Conservation (phyloP, 2,797 vertebrate genomes). For the Pyrocephalus nanus region DNA sequence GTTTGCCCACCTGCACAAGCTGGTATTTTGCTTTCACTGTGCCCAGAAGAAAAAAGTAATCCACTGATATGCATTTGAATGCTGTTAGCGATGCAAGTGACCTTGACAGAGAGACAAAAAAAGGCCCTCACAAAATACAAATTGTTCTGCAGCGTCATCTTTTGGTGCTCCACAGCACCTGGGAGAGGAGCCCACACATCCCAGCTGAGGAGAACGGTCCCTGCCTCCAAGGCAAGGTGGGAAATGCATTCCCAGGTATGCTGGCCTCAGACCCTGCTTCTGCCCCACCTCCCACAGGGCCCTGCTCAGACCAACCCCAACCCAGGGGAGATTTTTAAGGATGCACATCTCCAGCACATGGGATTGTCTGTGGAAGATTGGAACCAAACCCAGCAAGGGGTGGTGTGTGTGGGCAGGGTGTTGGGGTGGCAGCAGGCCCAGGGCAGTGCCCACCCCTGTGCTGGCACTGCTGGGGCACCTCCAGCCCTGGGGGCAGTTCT, state of each 20-base stretch:
- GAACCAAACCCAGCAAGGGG: background rate
- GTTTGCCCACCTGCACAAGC: background rate
- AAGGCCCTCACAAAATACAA: background rate
- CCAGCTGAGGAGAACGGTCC: background rate
- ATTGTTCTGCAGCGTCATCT: background rate
- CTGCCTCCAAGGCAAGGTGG: background rate
- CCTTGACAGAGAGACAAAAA: background rate
- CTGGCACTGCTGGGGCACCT: background rate
- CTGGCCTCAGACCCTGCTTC: background rate
- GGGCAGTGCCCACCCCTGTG: background rate
- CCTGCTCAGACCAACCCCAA: background rate
- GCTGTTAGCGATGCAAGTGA: background rate
- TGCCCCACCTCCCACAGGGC: background rate
- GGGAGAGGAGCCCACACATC: background rate
- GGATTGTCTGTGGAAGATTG: fast-evolving
- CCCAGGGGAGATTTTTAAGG: background rate
- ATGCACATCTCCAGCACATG: background rate
- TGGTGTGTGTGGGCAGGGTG: background rate
- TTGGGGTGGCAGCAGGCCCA: background rate
- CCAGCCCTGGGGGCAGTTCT: background rate
- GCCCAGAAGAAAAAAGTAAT: background rate
- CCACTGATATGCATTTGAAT: background rate
- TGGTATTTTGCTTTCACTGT: background rate
- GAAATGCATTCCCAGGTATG: background rate
- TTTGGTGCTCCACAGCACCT: background rate